These are phyloP conservation scores for Synodontis membranacea DNA, from an alignment of 2,113 vertebrate species.

Conservation along the genomic window DNA sequence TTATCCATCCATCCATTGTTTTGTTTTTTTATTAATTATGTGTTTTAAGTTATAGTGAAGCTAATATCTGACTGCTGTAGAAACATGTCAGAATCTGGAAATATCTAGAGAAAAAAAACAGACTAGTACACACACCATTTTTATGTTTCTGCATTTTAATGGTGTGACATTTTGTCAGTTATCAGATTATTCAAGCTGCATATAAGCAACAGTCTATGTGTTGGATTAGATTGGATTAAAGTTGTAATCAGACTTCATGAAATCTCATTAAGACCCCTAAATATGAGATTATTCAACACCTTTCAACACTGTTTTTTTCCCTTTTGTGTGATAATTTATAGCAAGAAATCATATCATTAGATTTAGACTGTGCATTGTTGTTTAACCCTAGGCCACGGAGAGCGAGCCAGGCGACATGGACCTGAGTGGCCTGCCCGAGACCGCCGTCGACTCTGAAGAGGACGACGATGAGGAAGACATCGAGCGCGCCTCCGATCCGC, in stretches of 20 bases:
- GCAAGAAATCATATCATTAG: no score
- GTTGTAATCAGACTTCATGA: not conserved
- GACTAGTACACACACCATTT: not conserved
- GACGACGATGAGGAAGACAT: conserved; percentile 98
- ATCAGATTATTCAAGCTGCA: not conserved
- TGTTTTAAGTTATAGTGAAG: no score
- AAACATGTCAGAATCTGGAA: no score
- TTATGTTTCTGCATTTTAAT: not conserved
- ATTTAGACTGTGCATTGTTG: not conserved
- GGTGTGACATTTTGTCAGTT: not conserved
- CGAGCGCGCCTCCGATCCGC: conserved; percentile 91
- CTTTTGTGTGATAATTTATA: not conserved
- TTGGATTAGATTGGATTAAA: not conserved
- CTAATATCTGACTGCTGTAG: no score
- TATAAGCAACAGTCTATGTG: not conserved
- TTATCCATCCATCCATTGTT: not conserved
- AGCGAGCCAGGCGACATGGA: conserved; percentile 98
- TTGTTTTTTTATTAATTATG: no score
- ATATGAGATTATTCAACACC: not conserved
- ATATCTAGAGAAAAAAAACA: no score
- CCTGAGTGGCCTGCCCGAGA: conserved; percentile 95
- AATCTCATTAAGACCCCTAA: not conserved
- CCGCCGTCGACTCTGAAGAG: conserved; percentile 97
- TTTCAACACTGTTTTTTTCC: not conserved
- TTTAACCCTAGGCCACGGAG: conserved; percentile 85